Evolutionary conservation across 2,797 vertebrate genomes (phyloP).

Genomic region (Enteromius argenteus): DNA sequence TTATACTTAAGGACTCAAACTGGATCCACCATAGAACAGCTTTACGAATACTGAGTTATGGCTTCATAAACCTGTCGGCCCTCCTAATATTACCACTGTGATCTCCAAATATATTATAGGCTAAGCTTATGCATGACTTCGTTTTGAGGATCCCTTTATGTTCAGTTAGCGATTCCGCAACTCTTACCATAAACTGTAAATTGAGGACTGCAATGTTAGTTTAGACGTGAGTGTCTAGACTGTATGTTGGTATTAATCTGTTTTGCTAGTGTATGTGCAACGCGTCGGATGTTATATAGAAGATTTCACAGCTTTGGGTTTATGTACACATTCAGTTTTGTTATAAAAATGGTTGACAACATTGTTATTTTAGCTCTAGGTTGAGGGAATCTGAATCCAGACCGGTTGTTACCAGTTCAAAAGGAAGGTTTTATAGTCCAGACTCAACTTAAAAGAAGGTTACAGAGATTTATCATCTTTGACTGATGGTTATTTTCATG

Average conservation of each 20-base stretch:
- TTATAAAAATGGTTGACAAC: constrained; percentile 4
- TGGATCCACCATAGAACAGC: constrained; percentile 75
- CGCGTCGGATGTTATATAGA: constrained; percentile 8
- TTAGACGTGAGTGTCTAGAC: constrained; percentile 49
- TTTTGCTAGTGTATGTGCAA: constrained; percentile 23
- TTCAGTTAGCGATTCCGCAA: constrained; percentile 5
- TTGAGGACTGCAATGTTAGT: constrained; percentile 40
- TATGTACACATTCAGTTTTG: constrained; percentile 1
- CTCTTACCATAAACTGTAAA: constrained; percentile 31
- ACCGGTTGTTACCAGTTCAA: constrained; percentile 11
- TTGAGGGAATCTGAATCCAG: constrained; percentile 5
- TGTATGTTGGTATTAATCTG: constrained; percentile 53
- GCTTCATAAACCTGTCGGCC: constrained; percentile 71
- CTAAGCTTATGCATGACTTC: neutral
- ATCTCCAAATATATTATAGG: constrained; percentile 55
- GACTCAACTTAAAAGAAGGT: neutral
- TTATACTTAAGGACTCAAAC: constrained; percentile 41
- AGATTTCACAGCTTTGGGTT: constrained; percentile 17
- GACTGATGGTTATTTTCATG: neutral
- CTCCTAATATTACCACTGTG: constrained; percentile 73
- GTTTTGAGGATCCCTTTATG: constrained; percentile 23
- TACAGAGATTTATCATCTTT: neutral
- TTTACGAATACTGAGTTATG: constrained; percentile 79
- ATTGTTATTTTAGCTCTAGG: constrained; percentile 24
- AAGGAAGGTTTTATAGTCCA: constrained; percentile 18